Base-by-base conservation (phyloP, 2,888 invertebrate species). In the Ormyrus rosae region DNA sequence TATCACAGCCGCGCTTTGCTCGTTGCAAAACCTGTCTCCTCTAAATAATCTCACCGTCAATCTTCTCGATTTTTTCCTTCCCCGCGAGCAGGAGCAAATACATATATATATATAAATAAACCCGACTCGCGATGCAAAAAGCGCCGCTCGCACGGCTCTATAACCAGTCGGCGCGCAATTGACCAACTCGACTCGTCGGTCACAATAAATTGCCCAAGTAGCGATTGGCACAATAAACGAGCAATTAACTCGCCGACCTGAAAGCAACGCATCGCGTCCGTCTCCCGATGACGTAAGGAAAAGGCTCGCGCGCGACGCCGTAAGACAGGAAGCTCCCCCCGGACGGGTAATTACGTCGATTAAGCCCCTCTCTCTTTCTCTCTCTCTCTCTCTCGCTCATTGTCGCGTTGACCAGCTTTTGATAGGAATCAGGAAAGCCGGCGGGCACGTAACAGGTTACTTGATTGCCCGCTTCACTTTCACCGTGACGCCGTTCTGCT, bases 381-480 rank as follows among this genome's bases (percentile, higher is more conserved):
- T 34, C 34, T 34, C 4, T 34, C 34, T 34, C 34, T 34, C 34
- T 34, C 34, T 10, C 19, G 48, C 46, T 45, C 60, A 50, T 19
- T 45, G 50, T 48, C 58, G 60, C 50, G 34, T 34, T 48, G 64
- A 64, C 50, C 64, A 13, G 51, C n/a, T 9, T 6, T 11, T 7
- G 60, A 69, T 50, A 58, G 58, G 58, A 60, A 58, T 60, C 58
- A 50, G 58, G 58, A 45, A 70, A 60, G 46, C 60, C 19, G n/a
- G 45, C 64, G 48, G 34, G 64, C 51, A 55, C 70, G 60, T 70
- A 70, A 70, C 70, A 70, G 70, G 70, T 70, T 70, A 60, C 60
- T 56, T 46, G 56, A 48, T n/a, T 45, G 13, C 11, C 11, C 60
- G 60, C 50, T 13, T 65, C 70, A 70, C 70, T 70, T 70, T 70